Evolutionary conservation across 2,797 vertebrate genomes (phyloP).

Genomic region (Erpetoichthys calabaricus): DNA sequence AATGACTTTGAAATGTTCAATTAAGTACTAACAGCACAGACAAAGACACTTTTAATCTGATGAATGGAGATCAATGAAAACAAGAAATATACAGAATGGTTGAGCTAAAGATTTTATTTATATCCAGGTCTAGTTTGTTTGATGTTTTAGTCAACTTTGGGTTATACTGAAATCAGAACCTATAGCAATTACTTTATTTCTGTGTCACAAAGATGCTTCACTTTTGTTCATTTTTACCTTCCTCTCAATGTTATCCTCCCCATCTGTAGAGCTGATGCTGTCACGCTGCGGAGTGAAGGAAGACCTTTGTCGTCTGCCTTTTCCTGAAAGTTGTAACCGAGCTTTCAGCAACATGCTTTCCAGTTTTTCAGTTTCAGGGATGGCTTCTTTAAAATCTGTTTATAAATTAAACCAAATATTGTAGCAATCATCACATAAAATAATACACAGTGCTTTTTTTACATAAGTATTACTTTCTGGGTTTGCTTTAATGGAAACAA

Average conservation of each 20-base stretch:
- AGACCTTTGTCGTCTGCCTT: constrained; percentile 51
- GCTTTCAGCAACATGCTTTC: constrained; percentile 57
- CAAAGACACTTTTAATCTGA: constrained; percentile 1
- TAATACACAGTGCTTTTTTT: too few relatives aligned
- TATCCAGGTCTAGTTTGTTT: too few relatives aligned
- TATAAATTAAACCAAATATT: background rate
- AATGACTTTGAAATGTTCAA: too few relatives aligned
- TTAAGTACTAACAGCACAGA: too few relatives aligned
- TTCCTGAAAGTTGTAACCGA: constrained; percentile 51
- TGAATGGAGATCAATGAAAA: constrained; percentile 17
- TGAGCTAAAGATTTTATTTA: too few relatives aligned
- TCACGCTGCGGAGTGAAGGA: constrained; percentile 47
- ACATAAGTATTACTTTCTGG: too few relatives aligned
- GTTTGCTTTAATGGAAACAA: too few relatives aligned
- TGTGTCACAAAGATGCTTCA: too few relatives aligned
- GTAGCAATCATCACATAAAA: background rate
- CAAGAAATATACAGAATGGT: constrained; percentile 12
- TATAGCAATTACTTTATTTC: too few relatives aligned
- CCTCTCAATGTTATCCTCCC: constrained; percentile 57
- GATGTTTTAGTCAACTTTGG: too few relatives aligned
- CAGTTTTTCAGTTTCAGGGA: constrained; percentile 56
- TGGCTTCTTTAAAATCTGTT: constrained; percentile 45
- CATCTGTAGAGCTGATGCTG: constrained; percentile 63
- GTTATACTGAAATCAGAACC: background rate
- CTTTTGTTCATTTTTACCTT: constrained; percentile 42